Evolutionary conservation across 1,140 invertebrate genomes (phyloP), one percentile per base, ranked within the genome.

Genomic region (Physella acuta): DNA sequence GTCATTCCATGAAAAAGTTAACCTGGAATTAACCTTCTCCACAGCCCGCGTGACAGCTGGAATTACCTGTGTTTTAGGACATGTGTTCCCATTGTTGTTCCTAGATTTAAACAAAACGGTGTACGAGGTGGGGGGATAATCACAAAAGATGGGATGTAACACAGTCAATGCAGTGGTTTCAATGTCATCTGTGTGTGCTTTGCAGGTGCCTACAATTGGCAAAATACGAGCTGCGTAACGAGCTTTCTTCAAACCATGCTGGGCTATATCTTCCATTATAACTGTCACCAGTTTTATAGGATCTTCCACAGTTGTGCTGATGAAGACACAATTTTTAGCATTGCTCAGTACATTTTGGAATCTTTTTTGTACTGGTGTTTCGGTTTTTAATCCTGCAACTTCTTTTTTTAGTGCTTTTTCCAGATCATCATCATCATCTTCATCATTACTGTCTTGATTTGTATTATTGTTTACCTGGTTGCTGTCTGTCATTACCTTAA

Each of bases 221-320:
- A 94, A 79, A 58, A 96, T 79, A 58, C 93, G 88, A 0, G 94
- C 78, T 3, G 95, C 87, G 81, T 89, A 92, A 75, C 90, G 88
- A 90, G n/a, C 96, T 91, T 36, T 92, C 88, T 11, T 94, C 92
- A 85, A 95, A 95, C 0, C 89, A 85, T 0, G 93, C 93, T 82
- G 79, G 52, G 86, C 81, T 62, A 94, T 86, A 81, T 94, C 91
- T 75, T 90, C 87, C 26, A 94, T 85, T 73, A 96, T 93, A 68
- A 86, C 84, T 36, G 88, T 82, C 0, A 89, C 90, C 14, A 95
- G 72, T 69, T 89, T 85, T 70, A 90, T 87, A 31, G 93, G 93
- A 86, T 93, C 88, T 44, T 89, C 85, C 61, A 94, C 8, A 28
- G 89, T 90, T 5, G 90, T 91, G 78, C 89, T 89, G 67, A 97